Conservation (phyloP, 2,113 vertebrate species). For the Neodontobutis hainanensis region DNA sequence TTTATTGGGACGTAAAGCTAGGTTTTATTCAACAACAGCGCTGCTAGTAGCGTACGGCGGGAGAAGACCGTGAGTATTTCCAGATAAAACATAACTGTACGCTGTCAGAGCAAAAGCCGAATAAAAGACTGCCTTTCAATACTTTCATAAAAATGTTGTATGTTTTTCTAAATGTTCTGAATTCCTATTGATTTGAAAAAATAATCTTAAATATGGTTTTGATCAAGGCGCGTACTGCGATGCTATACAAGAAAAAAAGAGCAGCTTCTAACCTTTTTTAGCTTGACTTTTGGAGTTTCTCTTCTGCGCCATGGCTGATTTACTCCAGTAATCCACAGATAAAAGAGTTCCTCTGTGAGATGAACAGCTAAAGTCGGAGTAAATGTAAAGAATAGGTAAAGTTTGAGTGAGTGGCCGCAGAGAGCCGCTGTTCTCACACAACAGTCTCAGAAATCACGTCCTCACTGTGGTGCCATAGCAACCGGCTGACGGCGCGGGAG, state of each 20-base stretch:
- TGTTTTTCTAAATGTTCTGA: not conserved
- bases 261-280: not conserved
- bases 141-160: not conserved
- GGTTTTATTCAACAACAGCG: not conserved
- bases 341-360: not conserved
- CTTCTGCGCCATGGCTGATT: not conserved
- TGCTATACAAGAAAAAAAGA: not conserved
- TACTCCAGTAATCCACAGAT: not conserved
- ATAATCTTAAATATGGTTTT: too few species aligned
- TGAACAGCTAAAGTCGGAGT: not conserved
- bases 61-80: not conserved
- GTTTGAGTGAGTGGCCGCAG: not conserved
- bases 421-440: not conserved
- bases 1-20: not conserved
- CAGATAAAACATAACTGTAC: not conserved
- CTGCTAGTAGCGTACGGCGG: not conserved
- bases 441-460: not conserved
- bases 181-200: not conserved
- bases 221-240: not conserved
- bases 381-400: not conserved
- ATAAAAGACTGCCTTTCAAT: not conserved
- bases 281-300: slow-evolving; percentile 1
- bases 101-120: not conserved
- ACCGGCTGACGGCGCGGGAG: not conserved
- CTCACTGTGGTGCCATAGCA: not conserved